Evolutionary conservation across 1,140 invertebrate species (phyloP).

Genomic region (Zaprionus tsacasi): DNA sequence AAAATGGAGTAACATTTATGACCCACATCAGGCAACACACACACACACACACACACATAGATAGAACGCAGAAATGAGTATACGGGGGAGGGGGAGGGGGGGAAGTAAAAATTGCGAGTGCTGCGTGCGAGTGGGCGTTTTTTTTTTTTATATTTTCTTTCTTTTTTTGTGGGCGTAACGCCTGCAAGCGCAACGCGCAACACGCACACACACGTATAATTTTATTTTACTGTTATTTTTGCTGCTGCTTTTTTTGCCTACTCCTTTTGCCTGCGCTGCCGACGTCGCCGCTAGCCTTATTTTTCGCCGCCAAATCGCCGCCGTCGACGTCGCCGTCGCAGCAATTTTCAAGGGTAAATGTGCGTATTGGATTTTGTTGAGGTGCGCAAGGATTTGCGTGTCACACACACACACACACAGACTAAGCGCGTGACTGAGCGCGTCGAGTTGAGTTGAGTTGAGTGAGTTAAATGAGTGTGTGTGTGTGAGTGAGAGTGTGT

Average conservation of each 20-base stretch:
- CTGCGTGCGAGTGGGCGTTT: constrained; percentile 22
- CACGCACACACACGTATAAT: constrained; percentile 67
- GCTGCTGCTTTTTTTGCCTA: constrained; percentile 38
- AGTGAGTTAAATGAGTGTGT: constrained; percentile 11
- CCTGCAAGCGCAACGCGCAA: constrained; percentile 57
- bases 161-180: constrained; percentile 30
- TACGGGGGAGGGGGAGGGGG: neutral
- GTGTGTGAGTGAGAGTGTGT: constrained; percentile 9
- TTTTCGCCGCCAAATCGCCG: constrained; percentile 36
- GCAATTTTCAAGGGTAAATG: constrained; percentile 72
- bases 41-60: constrained; percentile 40
- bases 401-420: constrained; percentile 12
- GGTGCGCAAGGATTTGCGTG: constrained; percentile 48
- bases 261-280: constrained; percentile 37
- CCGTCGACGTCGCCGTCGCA: too few relatives aligned
- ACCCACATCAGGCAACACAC: constrained; percentile 68
- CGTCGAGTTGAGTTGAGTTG: neutral
- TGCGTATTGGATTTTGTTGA: constrained; percentile 63
- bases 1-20: constrained; percentile 83
- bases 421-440: neutral
- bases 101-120: constrained; percentile 36
- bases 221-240: constrained; percentile 65
- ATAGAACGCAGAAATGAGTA: constrained; percentile 43
- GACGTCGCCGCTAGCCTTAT: neutral
- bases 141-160: neutral